Conservation (phyloP, 2,888 invertebrate genomes). For the Sesia bembeciformis region DNA sequence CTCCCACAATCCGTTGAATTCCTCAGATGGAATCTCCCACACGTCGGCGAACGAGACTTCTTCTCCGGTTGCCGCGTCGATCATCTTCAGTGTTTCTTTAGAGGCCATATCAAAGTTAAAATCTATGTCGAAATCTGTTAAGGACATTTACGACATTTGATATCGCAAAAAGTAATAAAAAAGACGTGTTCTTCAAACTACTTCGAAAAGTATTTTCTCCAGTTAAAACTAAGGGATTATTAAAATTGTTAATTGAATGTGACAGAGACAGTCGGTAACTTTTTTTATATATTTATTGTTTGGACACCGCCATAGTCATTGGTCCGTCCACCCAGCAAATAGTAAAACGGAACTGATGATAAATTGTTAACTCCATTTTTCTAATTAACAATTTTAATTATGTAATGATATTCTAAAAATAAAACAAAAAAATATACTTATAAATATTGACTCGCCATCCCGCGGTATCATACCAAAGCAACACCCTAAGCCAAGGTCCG, state of each 20-base stretch:
- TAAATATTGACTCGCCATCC: too few relatives aligned
- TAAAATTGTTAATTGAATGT: slow-evolving; percentile 8
- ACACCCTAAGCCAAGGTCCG: too few relatives aligned
- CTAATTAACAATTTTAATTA: too few relatives aligned
- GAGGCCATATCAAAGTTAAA: slow-evolving; percentile 48
- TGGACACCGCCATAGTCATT: too few relatives aligned
- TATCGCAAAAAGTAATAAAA: slow-evolving; percentile 46
- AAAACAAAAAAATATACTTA: too few relatives aligned
- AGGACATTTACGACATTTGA: slow-evolving; percentile 32
- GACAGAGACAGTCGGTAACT: too few relatives aligned
- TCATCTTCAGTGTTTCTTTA: slow-evolving; percentile 45
- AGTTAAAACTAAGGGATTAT: slow-evolving; percentile 30
- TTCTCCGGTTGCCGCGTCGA: slow-evolving; percentile 62
- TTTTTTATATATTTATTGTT: too few relatives aligned
- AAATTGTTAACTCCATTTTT: too few relatives aligned
- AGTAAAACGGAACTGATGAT: too few relatives aligned
- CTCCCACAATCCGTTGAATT: slow-evolving; percentile 93
- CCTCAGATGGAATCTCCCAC: slow-evolving; percentile 86
- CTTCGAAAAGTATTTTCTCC: slow-evolving; percentile 33
- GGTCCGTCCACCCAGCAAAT: too few relatives aligned
- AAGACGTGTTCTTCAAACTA: slow-evolving; percentile 37
- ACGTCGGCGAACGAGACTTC: slow-evolving; percentile 79
- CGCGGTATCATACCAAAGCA: too few relatives aligned
- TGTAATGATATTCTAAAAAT: too few relatives aligned
- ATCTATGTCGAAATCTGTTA: slow-evolving; percentile 28